Base-by-base conservation (phyloP, 2,113 vertebrate genomes). In the Hypanus sabinus region DNA sequence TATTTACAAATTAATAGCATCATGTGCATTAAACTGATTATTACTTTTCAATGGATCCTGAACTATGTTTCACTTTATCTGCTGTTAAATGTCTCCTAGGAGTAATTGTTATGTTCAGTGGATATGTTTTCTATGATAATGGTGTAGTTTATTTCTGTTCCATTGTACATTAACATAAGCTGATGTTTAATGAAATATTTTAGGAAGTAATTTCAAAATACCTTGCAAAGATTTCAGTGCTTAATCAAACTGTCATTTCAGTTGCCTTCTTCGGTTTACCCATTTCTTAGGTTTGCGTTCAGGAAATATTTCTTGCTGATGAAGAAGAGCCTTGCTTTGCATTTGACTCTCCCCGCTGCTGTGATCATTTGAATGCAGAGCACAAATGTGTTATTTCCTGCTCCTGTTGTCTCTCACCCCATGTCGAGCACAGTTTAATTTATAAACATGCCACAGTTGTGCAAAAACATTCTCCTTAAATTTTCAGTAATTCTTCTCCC, bases 181-280 rank as follows among this genome's bases (percentile, higher is more conserved):
- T 16, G 22, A 5, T 91, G 88, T 70, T 91, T 62, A 91, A 70
- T 70, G 16, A 91, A 91, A 62, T 62, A 33, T 65, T 33, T 68
- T n/a, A n/a, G 87, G 65, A 91, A 91, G n/a, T 7, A 65, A 88
- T 33, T 91, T 91, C n/a, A 33, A 91, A 91, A 14, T 62, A 65
- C n/a, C 62, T 91, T 12, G 87, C 62, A 36, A 36, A 20, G 33
- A 70, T 91, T 68, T 91, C 87, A 70, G 0, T 68, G 12, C 33
- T 68, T 91, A 22, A 88, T 65, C 30, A 12, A 10, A 91, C 33
- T 90, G 57, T 22, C 24, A 46, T 88, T 90, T 91, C 30, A 16
- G 14, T 91, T 91, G 5, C 16, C 62, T 36, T 36, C 30, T 91
- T 91, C 62, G 36, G 62, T 70, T 33, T 91, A n/a, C 68, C 14